phyloP scores from a whole-genome alignment of 2,888 invertebrate genomes.

The Nesidiocoris tenuis region DNA sequence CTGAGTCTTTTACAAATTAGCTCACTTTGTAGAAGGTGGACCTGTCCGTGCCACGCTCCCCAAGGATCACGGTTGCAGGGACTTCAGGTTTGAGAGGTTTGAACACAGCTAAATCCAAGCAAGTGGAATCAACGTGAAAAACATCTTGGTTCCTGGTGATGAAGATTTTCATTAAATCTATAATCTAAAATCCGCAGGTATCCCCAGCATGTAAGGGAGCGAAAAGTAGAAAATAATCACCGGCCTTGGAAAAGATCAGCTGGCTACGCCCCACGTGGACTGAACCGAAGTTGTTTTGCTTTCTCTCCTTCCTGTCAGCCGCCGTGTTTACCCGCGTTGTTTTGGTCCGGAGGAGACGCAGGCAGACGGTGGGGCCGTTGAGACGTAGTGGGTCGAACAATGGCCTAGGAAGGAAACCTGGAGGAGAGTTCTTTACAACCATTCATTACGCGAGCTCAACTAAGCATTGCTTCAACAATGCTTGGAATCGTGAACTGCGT shows the following conservation, averaged over 20 bases:
- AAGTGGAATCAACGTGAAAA: too few species aligned
- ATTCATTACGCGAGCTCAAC: not conserved
- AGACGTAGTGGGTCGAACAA: not conserved
- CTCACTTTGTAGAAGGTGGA: too few species aligned
- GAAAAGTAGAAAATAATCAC: not conserved
- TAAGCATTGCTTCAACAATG: not conserved
- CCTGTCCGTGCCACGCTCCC: too few species aligned
- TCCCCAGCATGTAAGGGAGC: too few species aligned
- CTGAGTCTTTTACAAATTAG: too few species aligned
- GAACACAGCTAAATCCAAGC: too few species aligned
- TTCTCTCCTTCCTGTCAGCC: not conserved
- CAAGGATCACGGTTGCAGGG: too few species aligned
- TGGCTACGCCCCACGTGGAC: not conserved
- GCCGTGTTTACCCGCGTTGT: slow-evolving; percentile 8
- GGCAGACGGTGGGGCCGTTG: not conserved
- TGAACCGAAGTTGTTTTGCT: not conserved
- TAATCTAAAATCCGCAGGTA: too few species aligned
- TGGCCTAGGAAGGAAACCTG: not conserved
- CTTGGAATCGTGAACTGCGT: not conserved
- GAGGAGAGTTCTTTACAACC: not conserved
- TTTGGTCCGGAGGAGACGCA: slow-evolving; percentile 8
- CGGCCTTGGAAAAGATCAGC: not conserved
- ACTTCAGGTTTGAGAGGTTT: too few species aligned
- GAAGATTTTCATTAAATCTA: too few species aligned
- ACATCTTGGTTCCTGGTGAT: too few species aligned